phyloP scores from a whole-genome alignment of 37 sponge, comb jelly and placozoan species.

The Cladorhizidae sp. region DNA sequence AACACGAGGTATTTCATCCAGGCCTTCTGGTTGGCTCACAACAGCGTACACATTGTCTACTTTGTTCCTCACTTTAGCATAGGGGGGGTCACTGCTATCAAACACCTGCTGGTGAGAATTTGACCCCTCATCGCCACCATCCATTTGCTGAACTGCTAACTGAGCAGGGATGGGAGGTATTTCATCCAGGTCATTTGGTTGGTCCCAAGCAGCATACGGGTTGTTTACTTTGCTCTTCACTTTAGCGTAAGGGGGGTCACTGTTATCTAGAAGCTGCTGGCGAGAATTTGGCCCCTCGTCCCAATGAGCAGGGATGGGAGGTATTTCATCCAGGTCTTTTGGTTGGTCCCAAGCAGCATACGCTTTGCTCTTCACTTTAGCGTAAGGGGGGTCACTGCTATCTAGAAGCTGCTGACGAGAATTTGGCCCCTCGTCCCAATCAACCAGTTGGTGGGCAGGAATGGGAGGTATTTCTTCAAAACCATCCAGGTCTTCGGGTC shows the following conservation, averaged over 20 bases:
- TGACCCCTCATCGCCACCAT: too few relatives aligned
- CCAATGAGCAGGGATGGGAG: background rate
- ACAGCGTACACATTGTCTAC: constrained; percentile 7
- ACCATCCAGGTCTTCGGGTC: constrained; percentile 40
- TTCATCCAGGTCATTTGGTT: background rate
- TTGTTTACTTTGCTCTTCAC: constrained; percentile 23
- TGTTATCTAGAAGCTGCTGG: background rate
- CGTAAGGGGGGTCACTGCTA: constrained; percentile 38
- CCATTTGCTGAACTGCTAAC: too few relatives aligned
- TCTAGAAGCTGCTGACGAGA: background rate
- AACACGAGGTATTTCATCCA: background rate
- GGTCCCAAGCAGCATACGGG: constrained; percentile 7
- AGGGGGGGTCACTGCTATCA: constrained; percentile 23
- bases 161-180: background rate
- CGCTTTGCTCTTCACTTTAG: constrained; percentile 29
- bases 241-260: constrained; percentile 47
- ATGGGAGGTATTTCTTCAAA: constrained; percentile 38
- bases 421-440: too few relatives aligned
- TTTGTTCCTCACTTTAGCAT: constrained; percentile 40
- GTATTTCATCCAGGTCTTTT: background rate
- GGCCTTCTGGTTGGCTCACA: background rate
- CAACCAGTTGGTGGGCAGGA: background rate
- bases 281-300: background rate
- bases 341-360: constrained; percentile 7
- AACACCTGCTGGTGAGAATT: background rate